phyloP scores from a whole-genome alignment of 2,113 vertebrate genomes.

The Eulacestoma nigropectus region DNA sequence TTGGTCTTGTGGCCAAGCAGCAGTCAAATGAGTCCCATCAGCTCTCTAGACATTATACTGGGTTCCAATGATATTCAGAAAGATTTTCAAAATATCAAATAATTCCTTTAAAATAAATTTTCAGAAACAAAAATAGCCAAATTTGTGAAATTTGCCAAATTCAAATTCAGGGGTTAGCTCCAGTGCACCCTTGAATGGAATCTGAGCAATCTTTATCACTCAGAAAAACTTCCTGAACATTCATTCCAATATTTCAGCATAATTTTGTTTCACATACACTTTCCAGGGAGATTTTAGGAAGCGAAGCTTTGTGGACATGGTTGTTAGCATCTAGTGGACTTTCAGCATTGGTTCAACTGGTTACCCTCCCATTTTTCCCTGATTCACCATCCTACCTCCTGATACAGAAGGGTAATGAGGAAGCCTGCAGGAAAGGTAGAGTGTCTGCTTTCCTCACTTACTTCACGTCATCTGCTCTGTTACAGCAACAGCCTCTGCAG shows the following conservation, averaged over 20 bases:
- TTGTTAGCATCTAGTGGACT: constrained; percentile 71
- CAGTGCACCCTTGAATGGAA: neutral
- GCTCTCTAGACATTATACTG: neutral
- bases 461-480: neutral
- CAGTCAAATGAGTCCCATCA: neutral
- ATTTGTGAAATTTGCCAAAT: neutral
- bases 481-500: neutral
- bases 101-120: neutral
- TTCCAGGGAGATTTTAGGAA: constrained; percentile 82
- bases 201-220: neutral
- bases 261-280: constrained; percentile 3
- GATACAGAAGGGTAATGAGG: constrained; percentile 79
- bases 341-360: constrained; percentile 76
- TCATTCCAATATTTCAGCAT: neutral
- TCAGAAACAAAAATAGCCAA: neutral
- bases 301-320: constrained; percentile 84
- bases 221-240: neutral
- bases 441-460: neutral
- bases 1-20: neutral
- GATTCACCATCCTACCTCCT: constrained; percentile 76
- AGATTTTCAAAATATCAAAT: neutral
- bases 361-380: constrained; percentile 71
- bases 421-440: constrained; percentile 75
- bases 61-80: neutral
- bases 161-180: neutral